A percentile compares a stretch with the other conserved stretches of the same genome.
These are phyloP conservation scores for Pteropus alecto DNA, from an alignment of 2,113 vertebrate species.

Conservation along the genomic window DNA sequence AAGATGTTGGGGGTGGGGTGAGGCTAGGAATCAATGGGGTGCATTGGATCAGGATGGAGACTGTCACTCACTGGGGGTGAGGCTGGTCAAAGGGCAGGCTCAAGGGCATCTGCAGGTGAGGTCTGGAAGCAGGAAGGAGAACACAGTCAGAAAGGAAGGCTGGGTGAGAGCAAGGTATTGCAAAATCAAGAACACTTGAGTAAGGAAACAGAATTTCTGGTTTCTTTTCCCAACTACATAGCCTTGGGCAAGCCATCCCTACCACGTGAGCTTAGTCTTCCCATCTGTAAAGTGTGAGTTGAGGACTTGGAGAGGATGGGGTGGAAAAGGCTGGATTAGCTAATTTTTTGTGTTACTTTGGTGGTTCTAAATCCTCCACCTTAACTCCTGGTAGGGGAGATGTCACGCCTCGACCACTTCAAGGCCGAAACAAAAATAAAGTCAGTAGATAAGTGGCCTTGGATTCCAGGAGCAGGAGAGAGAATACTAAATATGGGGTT, in stretches of 20 bases:
- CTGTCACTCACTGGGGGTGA: constrained; percentile 68
- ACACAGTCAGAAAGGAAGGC: neutral
- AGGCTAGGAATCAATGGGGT: neutral
- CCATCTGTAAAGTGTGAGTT: neutral
- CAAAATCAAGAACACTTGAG: neutral
- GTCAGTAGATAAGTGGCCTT: neutral
- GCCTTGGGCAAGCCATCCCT: neutral
- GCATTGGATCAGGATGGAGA: neutral
- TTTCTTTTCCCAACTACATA: neutral
- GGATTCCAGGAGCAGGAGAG: neutral
- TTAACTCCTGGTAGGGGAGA: neutral
- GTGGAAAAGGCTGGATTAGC: neutral
- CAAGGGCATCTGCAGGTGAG: constrained; percentile 49
- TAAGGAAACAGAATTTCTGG: neutral
- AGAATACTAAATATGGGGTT: neutral
- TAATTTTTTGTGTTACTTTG: neutral
- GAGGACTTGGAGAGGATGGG: neutral
- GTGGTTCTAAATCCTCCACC: neutral
- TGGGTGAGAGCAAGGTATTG: neutral
- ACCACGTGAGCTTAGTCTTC: neutral
- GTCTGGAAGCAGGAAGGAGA: constrained; percentile 41
- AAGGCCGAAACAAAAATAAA: constrained; percentile 16
- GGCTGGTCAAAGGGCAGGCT: constrained; percentile 61
- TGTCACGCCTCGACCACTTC: neutral
- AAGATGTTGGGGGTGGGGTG: neutral